A percentile compares a stretch with the other conserved stretches of the same genome.
Evolutionary conservation across 1,140 invertebrate genomes (phyloP).

Genomic region (Bombyx mori): DNA sequence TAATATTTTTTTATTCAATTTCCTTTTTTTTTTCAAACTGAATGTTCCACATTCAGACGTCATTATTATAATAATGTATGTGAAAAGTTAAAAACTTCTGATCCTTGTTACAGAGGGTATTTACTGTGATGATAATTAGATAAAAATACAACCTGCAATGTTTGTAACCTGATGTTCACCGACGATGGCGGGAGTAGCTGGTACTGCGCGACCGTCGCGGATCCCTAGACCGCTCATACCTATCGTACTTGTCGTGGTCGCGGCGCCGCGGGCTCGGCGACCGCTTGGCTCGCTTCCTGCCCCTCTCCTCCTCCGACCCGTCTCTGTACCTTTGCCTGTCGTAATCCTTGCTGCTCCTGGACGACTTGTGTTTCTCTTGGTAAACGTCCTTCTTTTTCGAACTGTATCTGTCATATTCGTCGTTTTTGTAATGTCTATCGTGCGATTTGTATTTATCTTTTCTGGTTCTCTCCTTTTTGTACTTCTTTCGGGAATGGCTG

Average conservation of each 20-base stretch:
- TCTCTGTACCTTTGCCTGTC: slow-evolving; percentile 46
- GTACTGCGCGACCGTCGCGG: slow-evolving; percentile 43
- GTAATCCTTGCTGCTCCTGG: slow-evolving; percentile 39
- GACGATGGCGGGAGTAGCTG: slow-evolving; percentile 44
- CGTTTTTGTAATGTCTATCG: slow-evolving; percentile 30
- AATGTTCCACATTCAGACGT: too few species aligned
- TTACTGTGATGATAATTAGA: slow-evolving; percentile 13
- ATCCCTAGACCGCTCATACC: slow-evolving; percentile 53
- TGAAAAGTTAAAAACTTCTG: neutral
- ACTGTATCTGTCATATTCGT: slow-evolving; percentile 26
- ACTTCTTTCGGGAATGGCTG: slow-evolving; percentile 33
- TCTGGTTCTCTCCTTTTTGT: slow-evolving; percentile 38
- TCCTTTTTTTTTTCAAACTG: too few species aligned
- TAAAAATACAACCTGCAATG: slow-evolving; percentile 55
- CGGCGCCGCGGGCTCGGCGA: slow-evolving; percentile 23
- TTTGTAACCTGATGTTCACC: slow-evolving; percentile 54
- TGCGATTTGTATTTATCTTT: slow-evolving; percentile 33
- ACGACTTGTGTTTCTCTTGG: slow-evolving; percentile 36
- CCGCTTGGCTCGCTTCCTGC: slow-evolving; percentile 44
- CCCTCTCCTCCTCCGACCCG: slow-evolving; percentile 42
- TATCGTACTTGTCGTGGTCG: slow-evolving; percentile 38
- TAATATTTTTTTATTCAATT: too few species aligned
- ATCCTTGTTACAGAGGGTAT: neutral
- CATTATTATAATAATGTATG: too few species aligned
- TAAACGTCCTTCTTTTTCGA: slow-evolving; percentile 37